A percentile compares a stretch with the other conserved stretches of the same genome.
Conservation (phyloP, 2,113 vertebrate species). For the Toxostoma redivivum region DNA sequence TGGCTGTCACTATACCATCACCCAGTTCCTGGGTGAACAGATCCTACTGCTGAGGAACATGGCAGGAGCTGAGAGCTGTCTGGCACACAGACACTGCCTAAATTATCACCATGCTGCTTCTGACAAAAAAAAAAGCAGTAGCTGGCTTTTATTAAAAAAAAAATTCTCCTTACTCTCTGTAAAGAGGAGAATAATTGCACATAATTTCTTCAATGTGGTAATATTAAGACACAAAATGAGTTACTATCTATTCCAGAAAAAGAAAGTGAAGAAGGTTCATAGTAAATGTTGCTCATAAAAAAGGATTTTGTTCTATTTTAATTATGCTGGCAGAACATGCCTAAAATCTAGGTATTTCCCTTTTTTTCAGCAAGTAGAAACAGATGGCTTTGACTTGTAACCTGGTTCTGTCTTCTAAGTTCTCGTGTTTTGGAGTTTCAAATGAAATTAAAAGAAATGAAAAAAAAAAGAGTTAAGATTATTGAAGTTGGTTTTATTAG, state of each 20-base stretch:
- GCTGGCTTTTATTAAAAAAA: too few species aligned
- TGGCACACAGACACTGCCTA: background rate
- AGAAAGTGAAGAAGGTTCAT: background rate
- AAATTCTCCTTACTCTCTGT: background rate
- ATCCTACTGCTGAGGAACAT: accelerated
- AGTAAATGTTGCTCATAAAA: background rate
- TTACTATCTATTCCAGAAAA: background rate
- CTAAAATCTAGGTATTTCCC: background rate
- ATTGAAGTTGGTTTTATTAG: background rate
- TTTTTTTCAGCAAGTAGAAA: background rate
- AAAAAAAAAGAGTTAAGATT: background rate
- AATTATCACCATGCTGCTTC: background rate
- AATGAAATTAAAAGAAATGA: background rate
- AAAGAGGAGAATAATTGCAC: background rate
- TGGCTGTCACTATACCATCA: background rate
- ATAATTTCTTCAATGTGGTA: background rate
- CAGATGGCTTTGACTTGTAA: background rate
- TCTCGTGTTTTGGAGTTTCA: background rate
- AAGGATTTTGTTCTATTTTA: background rate
- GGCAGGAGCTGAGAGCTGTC: background rate
- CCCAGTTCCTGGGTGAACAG: background rate
- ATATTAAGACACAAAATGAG: background rate
- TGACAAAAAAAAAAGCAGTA: background rate
- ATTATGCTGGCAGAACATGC: background rate
- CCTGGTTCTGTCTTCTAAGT: background rate